Evolutionary conservation across 1,140 invertebrate species (phyloP), one percentile per base, ranked within the genome.

Genomic region (Heliothis subflexa): DNA sequence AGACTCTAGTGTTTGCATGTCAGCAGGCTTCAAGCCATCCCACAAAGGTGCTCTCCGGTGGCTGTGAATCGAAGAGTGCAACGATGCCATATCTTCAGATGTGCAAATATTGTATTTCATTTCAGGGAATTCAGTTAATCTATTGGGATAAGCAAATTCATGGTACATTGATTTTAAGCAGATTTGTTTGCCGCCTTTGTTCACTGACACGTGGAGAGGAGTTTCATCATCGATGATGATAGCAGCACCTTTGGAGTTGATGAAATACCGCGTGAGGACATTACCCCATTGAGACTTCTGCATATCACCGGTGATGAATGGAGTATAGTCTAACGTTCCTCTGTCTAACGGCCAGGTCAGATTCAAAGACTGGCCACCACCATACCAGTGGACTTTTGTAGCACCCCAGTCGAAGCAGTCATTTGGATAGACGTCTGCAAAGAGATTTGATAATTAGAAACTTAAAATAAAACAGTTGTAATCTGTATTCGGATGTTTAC

Each of bases 81-180:
- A 89, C 16, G 95, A 95, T 18, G 96, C 97, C 95, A 98, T 97
- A 80, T 98, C 97, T 75, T 95, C 95, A 0, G 97, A 96, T 0
- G 97, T 97, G 84, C 98, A 99, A 50, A 99, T 97, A 49, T 97
- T 97, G 83, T 99, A 99, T 75, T 97, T 97, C 78, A 99, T 91
- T 79, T 97, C 95, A 0, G 97, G 96, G 28, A 93, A 95, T 3
- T 95, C 91, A 0, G 96, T 96, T 13, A 96, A 81, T 7, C 95
- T 96, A 86, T 97, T 97, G 0, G 97, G 96, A 83, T 96, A 98
- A 0, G 97, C 97, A 88, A 98, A 97, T 18, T 96, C 96, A 81
- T 98, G 97, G 81, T 97, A 96, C 86, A 96, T 96, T 0, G 97
- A 97, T 86, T 96, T 96, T 0, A 98, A 87, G 81, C 97, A 98